Conservation (phyloP, 1,140 invertebrate species). For the Halesus radiatus region DNA sequence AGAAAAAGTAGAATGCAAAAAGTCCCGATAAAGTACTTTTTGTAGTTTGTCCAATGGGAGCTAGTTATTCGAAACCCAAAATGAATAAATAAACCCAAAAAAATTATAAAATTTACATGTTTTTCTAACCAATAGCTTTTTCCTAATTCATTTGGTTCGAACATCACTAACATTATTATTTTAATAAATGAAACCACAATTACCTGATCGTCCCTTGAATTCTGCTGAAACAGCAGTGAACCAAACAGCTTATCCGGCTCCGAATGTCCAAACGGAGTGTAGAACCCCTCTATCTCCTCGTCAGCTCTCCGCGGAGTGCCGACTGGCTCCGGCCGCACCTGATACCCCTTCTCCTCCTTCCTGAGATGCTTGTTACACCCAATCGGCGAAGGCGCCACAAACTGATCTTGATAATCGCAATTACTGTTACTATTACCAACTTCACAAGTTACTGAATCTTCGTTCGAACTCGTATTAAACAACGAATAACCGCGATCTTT, state of each 20-base stretch:
- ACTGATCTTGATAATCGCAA: no score
- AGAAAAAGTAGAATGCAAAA: no score
- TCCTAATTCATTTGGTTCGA: no score
- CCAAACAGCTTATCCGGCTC: constrained; percentile 65
- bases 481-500: constrained; percentile 66
- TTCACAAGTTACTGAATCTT: constrained; percentile 10
- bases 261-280: constrained; percentile 66
- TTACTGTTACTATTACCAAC: constrained; percentile 51
- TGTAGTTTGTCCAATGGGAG: no score
- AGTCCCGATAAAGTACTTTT: no score
- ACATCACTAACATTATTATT: no score
- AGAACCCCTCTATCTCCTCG: constrained; percentile 55
- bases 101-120: no score
- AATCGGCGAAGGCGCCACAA: constrained; percentile 56
- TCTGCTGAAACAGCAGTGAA: constrained; percentile 62
- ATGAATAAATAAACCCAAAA: no score
- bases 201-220: constrained; percentile 30
- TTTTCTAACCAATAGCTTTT: no score
- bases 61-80: no score
- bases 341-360: background rate
- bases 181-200: no score
- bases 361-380: constrained; percentile 53
- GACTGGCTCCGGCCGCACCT: constrained; percentile 62
- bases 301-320: constrained; percentile 62
- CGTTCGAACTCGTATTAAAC: constrained; percentile 60